phyloP scores from a whole-genome alignment of 2,797 vertebrate genomes.

The Erpetoichthys calabaricus region DNA sequence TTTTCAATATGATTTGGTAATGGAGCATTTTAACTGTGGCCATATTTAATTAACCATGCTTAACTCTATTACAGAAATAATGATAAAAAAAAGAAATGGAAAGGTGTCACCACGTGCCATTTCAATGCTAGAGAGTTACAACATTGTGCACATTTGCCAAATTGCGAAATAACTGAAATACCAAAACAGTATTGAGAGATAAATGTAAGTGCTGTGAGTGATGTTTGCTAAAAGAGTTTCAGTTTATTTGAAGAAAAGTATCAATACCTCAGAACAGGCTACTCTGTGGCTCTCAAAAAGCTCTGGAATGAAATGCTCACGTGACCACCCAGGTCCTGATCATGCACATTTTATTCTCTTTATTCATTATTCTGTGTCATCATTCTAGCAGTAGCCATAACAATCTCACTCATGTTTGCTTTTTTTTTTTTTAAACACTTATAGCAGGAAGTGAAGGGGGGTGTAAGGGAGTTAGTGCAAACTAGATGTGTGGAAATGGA shows the following conservation, averaged over 20 bases:
- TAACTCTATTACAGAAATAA: background rate
- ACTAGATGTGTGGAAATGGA: no score
- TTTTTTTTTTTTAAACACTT: no score
- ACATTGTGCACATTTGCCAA: background rate
- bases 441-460: no score
- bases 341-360: no score
- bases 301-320: constrained; percentile 17
- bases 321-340: constrained; percentile 14
- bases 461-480: no score
- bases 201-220: background rate
- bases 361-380: no score
- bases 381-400: no score
- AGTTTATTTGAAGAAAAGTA: constrained; percentile 43
- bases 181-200: background rate
- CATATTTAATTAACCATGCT: background rate
- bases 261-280: constrained; percentile 39
- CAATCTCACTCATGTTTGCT: no score
- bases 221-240: background rate
- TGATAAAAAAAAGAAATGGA: background rate
- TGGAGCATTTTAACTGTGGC: background rate
- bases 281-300: constrained; percentile 15
- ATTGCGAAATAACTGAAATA: background rate
- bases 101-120: background rate
- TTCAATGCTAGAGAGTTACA: background rate
- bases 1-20: background rate